Evolutionary conservation across 2,797 vertebrate species (phyloP).

Genomic region (Hephaestus fuliginosus): DNA sequence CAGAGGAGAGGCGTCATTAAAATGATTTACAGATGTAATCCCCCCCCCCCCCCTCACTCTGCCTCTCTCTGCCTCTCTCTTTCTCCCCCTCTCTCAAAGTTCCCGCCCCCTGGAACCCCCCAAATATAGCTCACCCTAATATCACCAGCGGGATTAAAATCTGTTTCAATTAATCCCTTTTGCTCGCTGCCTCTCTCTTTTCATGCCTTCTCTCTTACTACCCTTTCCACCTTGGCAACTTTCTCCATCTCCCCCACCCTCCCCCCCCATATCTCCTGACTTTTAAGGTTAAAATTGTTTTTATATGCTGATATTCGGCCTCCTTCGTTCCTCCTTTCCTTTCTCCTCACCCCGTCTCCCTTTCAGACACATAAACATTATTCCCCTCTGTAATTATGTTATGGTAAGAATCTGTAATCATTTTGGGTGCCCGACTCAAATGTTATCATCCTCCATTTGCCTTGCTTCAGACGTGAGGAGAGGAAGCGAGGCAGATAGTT

Average conservation of each 20-base stretch:
- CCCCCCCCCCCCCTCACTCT: conserved; percentile 19
- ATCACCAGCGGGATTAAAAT: conserved; percentile 75
- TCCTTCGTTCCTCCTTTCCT: conserved; percentile 6
- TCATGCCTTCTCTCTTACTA: conserved; percentile 44
- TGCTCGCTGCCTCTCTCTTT: conserved; percentile 46
- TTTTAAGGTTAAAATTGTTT: conserved; percentile 49
- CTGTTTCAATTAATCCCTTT: conserved; percentile 71
- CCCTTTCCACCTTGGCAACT: conserved; percentile 62
- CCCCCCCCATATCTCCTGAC: conserved; percentile 14
- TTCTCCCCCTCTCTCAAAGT: conserved; percentile 14
- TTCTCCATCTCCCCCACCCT: conserved; percentile 4
- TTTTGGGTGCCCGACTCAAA: conserved; percentile 44
- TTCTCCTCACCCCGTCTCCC: conserved; percentile 4
- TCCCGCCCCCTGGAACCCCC: conserved; percentile 51
- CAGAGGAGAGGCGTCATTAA: conserved; percentile 79
- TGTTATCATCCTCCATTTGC: conserved; percentile 54
- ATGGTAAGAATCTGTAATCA: conserved; percentile 58
- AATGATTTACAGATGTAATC: conserved; percentile 81
- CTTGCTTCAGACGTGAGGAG: conserved; percentile 34
- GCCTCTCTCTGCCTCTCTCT: background rate
- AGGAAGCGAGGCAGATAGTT: conserved; percentile 32
- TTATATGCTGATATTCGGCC: conserved; percentile 24
- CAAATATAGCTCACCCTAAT: conserved; percentile 73
- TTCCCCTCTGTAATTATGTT: conserved; percentile 61
- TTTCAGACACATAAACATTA: conserved; percentile 44